Base-by-base conservation (phyloP, 2,888 invertebrate genomes). In the Cephus runcator region DNA sequence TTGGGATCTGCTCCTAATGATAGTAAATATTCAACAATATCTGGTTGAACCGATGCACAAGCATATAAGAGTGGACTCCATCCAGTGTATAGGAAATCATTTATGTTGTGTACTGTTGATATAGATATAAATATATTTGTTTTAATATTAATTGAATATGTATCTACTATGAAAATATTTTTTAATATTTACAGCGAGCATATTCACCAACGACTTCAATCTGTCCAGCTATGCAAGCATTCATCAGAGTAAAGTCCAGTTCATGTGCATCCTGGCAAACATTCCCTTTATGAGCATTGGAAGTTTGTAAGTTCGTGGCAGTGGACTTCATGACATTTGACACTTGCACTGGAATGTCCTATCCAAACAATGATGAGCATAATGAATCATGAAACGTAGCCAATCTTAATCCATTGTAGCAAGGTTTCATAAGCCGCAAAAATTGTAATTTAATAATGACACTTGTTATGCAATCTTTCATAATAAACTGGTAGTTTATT, bases 61-160 rank as follows among this genome's bases (percentile, higher is more conserved):
- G 95, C 94, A 88, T 95, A 93, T 86, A 94, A 91, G 73, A 95
- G 87, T 0, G 93, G 92, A 74, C 94, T 94, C 94, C 95, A 95
- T 35, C 93, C 94, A 84, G 93, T 93, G 75, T 93, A 91, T 36
- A 95, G 87, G 81, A 87, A 86, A 15, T 85, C 83, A 83, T 93
- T 90, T n/a, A 92, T 84, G 83, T 92, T 84, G 75, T 91, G 84
- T 75, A 87, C 88, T 87, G 81, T 36, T 78, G 73, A 74, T 15
- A 76, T n/a, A 69, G 15, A 36, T 77, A 15, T 34, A 69, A 34
- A 73, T 76, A 4, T 11, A 56, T 31, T 68, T 40, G 11, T 11
- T 4, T 23, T 31, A 35, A 68, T 33, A 69, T 33, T 69, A 31
- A 31, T 74, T 68, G 12, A 34, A 35, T 12, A n/a, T 74, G 30